Percentiles rank a stretch among this genome's conserved stretches.
These are phyloP conservation scores for Pseudochromis fuscus DNA, from an alignment of 2,797 vertebrate genomes.

Conservation along the genomic window DNA sequence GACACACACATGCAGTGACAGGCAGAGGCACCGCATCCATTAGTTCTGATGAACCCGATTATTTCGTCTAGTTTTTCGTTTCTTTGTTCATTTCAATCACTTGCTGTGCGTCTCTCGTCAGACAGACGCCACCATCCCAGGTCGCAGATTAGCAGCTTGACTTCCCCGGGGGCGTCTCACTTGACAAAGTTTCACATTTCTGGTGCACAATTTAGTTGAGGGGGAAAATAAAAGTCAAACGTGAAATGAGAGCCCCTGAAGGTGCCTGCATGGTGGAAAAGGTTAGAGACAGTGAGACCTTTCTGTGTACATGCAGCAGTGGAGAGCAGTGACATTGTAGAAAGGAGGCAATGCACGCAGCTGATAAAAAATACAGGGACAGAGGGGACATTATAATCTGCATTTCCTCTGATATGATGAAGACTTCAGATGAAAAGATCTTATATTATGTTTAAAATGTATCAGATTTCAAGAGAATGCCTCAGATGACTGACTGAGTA, in stretches of 20 bases:
- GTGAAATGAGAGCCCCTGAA: constrained; percentile 71
- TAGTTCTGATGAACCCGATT: constrained; percentile 61
- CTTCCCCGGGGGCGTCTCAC: constrained; percentile 57
- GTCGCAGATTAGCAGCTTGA: constrained; percentile 55
- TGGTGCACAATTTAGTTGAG: constrained; percentile 70
- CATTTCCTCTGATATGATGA: not conserved
- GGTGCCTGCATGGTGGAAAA: constrained; percentile 45
- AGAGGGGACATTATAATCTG: constrained; percentile 18
- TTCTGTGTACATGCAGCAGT: constrained; percentile 29
- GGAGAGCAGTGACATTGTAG: constrained; percentile 39
- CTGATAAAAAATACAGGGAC: constrained; percentile 11
- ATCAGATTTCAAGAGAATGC: not conserved
- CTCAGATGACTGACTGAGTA: not conserved
- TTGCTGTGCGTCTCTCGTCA: constrained; percentile 48
- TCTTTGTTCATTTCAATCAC: constrained; percentile 15
- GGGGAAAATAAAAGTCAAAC: constrained; percentile 79
- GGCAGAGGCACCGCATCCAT: constrained; percentile 47
- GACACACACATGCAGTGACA: constrained; percentile 43
- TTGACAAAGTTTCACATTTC: constrained; percentile 78
- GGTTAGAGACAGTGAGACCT: constrained; percentile 35
- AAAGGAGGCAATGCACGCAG: constrained; percentile 20
- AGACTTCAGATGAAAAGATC: constrained; percentile 20
- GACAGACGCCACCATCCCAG: constrained; percentile 52
- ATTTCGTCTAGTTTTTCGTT: constrained; percentile 43
- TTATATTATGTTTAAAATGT: not conserved